A percentile compares a stretch with the other conserved stretches of the same genome.
These are phyloP conservation scores for Drosophila nannoptera DNA, from an alignment of 1,140 invertebrate genomes.

Conservation along the genomic window DNA sequence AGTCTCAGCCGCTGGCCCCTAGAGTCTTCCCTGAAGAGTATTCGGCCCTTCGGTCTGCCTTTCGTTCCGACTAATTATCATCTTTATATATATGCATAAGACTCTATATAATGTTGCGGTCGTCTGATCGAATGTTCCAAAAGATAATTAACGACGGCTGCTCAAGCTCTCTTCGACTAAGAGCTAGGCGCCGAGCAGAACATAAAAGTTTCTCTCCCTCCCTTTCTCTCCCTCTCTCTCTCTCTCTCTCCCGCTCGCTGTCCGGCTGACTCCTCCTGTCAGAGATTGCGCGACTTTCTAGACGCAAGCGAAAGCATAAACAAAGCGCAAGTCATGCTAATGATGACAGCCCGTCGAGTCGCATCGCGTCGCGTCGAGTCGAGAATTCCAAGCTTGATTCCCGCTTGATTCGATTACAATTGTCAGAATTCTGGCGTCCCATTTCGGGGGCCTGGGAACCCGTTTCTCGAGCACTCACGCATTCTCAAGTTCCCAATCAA, in stretches of 20 bases:
- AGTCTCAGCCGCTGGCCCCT: no score
- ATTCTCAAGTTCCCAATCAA: no score
- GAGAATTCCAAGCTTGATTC: constrained; percentile 9
- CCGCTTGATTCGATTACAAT: constrained; percentile 1
- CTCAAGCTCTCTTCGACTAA: background rate
- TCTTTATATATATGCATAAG: background rate
- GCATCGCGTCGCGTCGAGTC: background rate
- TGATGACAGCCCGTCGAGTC: constrained; percentile 28
- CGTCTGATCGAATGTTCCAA: background rate
- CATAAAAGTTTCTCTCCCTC: constrained; percentile 12
- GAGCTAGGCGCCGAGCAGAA: constrained; percentile 3
- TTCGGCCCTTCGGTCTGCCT: no score
- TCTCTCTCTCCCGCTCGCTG: background rate
- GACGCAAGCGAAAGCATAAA: constrained; percentile 23
- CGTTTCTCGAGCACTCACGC: background rate
- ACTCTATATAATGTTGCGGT: background rate
- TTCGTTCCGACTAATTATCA: background rate
- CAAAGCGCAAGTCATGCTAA: constrained; percentile 37
- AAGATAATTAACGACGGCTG: constrained; percentile 6
- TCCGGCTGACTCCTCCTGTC: background rate
- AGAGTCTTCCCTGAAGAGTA: no score
- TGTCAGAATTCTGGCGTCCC: background rate
- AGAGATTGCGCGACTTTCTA: constrained; percentile 38
- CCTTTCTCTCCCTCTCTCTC: background rate
- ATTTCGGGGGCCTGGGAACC: background rate